These are phyloP conservation scores for Rhorus exstirpatorius DNA, from an alignment of 2,888 invertebrate species.

Conservation along the genomic window DNA sequence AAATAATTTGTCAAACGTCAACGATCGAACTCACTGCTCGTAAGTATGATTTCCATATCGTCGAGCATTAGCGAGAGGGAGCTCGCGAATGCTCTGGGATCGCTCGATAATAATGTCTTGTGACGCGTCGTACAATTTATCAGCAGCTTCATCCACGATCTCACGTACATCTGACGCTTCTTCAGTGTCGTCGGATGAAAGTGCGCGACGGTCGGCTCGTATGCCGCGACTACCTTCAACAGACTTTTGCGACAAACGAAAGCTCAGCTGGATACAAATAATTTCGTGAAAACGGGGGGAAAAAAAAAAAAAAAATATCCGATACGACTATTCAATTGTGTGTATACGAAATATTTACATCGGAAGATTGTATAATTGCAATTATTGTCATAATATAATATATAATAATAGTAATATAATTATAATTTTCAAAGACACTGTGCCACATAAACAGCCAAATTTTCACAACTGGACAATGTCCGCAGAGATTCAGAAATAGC, in stretches of 20 bases:
- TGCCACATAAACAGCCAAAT: no score
- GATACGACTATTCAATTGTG: no score
- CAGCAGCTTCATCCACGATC: slow-evolving; percentile 88
- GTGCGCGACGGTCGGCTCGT: slow-evolving; percentile 85
- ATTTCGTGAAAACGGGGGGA: no score
- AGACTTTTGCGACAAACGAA: slow-evolving; percentile 85
- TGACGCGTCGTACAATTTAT: slow-evolving; percentile 87
- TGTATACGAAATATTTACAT: no score
- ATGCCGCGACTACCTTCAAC: slow-evolving; percentile 88
- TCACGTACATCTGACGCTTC: slow-evolving; percentile 89
- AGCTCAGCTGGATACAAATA: no score
- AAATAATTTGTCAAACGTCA: background rate
- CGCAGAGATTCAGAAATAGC: no score
- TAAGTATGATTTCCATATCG: slow-evolving; percentile 87
- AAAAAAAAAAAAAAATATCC: background rate
- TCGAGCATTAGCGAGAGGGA: slow-evolving; percentile 87
- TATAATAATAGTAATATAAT: no score
- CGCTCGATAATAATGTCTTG: slow-evolving; percentile 86
- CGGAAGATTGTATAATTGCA: no score
- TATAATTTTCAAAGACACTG: no score
- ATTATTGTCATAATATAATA: no score
- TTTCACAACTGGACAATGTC: no score
- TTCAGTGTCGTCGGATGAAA: slow-evolving; percentile 86
- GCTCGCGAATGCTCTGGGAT: slow-evolving; percentile 86
- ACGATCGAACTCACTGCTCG: slow-evolving; percentile 82